Conservation (phyloP, 2,797 vertebrate species). For the Serranus cabrilla region DNA sequence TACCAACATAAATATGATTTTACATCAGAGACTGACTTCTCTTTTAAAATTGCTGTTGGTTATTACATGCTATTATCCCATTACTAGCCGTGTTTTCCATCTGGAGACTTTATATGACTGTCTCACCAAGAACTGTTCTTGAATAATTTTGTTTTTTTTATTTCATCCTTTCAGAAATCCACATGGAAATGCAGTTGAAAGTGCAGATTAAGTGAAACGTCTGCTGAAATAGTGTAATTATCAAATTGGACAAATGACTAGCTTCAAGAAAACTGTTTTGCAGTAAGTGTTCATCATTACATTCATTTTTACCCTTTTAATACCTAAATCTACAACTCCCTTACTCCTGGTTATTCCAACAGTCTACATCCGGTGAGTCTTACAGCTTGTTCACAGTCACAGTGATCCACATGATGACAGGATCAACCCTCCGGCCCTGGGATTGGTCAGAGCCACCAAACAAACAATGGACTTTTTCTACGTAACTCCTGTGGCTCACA, state of each 20-base stretch:
- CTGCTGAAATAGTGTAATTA: neutral
- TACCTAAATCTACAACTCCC: neutral
- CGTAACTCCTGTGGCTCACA: too few relatives aligned
- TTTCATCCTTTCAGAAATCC: neutral
- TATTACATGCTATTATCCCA: neutral
- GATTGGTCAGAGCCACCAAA: too few relatives aligned
- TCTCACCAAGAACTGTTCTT: too few relatives aligned
- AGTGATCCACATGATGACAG: too few relatives aligned
- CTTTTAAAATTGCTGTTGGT: constrained; percentile 4
- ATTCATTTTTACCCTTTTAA: neutral
- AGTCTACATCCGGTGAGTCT: too few relatives aligned
- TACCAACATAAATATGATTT: constrained; percentile 10
- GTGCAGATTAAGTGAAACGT: neutral
- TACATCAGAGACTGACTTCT: neutral
- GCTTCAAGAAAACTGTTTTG: neutral
- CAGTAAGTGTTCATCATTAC: neutral
- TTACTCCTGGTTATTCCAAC: too few relatives aligned
- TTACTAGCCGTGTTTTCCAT: neutral
- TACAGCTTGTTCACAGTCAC: too few relatives aligned
- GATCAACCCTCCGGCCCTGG: too few relatives aligned
- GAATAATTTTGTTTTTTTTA: neutral
- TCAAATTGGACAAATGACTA: neutral
- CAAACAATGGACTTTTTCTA: too few relatives aligned
- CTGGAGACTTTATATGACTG: neutral
- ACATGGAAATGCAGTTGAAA: neutral